Base-by-base conservation (phyloP, 2,797 vertebrate genomes). In the Podarcis siculus region DNA sequence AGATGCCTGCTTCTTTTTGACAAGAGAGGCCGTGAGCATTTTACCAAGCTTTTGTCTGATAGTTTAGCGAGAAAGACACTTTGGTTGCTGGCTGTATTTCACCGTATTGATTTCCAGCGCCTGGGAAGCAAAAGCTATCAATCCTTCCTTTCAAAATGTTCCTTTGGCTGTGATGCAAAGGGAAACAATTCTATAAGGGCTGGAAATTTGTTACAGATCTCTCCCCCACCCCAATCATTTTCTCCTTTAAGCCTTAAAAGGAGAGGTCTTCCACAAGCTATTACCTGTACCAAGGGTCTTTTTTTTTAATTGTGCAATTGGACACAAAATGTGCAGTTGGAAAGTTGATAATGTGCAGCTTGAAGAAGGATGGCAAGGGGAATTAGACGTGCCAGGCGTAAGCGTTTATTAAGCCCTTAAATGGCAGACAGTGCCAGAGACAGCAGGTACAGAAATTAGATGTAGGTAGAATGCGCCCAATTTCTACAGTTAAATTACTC, bases 121-220 rank as follows among this genome's bases (percentile, higher is more conserved):
- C 58, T 82, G 81, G n/a, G 66, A n/a, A 84, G 30, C 32, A 35
- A 84, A 82, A 80, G 58, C 78, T 0, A 5, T 30, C 0, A 23
- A 23, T 83, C 81, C 58, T 85, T 32, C 27, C 1, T 79, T 82
- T n/a, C 39, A 83, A 39, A 81, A 80, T 35, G 35, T 82, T 42
- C n/a, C 35, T 79, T 87, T 73, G 79, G 42, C 67, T 42, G 66
- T 90, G n/a, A 45, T 4, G 64, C 85, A 88, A 23, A 2, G 85
- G 71, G 32, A 88, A 71, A 9, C n/a, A 79, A 23, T 79, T 35
- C 78, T 30, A 27, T 32, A 82, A 71, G 81, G 10, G 39, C 17
- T 45, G 42, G 66, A 66, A 32, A 71, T 82, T 37, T 69, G 25
- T 37, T n/a, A 19, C 35, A 19, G 3, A 42, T 69, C 66, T 69